Evolutionary conservation across 2,113 vertebrate species (phyloP).

Genomic region (Loxodonta africana): DNA sequence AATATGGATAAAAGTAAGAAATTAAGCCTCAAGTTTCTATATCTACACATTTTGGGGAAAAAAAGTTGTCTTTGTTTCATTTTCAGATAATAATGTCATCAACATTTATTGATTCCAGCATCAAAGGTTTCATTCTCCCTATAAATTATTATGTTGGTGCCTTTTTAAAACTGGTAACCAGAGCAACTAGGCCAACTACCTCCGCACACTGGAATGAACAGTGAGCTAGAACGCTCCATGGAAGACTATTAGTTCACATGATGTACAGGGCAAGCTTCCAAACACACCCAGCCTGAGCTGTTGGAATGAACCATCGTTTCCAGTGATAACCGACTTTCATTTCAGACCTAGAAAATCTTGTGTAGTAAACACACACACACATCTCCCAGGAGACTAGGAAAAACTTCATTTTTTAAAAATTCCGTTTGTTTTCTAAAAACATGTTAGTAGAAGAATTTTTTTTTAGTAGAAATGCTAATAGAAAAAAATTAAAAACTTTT

Average conservation of each 20-base stretch:
- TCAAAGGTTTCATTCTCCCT: constrained; percentile 23
- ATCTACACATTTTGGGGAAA: not conserved
- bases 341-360: constrained; percentile 51
- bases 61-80: constrained; percentile 8
- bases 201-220: not conserved
- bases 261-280: not conserved
- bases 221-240: not conserved
- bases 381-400: not conserved
- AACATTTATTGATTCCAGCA: constrained; percentile 21
- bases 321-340: constrained; percentile 33
- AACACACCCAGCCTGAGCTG: not conserved
- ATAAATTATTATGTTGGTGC: not conserved
- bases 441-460: not conserved
- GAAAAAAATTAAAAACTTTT: not conserved
- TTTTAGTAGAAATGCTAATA: not conserved
- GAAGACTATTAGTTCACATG: not conserved
- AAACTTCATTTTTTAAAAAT: constrained; percentile 22
- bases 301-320: constrained; percentile 26
- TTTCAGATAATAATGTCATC: not conserved
- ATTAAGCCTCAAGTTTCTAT: not conserved
- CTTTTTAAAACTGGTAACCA: constrained; percentile 49
- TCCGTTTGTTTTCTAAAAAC: constrained; percentile 29
- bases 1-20: constrained; percentile 16
- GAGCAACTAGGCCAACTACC: not conserved
- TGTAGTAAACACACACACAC: not conserved